Base-by-base conservation (phyloP, 2,113 vertebrate species). In the Tylochromis polylepis region DNA sequence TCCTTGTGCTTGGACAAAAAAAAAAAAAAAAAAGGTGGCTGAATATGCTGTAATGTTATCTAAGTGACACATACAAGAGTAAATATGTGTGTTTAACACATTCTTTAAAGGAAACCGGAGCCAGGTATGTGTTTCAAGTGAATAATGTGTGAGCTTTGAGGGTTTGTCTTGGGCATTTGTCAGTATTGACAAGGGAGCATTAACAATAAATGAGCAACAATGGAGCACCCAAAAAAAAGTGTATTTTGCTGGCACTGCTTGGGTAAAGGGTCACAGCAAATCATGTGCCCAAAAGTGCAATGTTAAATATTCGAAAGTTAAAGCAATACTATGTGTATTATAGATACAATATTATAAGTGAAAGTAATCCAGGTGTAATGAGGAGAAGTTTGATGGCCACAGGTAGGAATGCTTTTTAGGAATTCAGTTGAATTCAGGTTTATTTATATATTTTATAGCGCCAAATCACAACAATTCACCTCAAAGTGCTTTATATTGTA, bases 111-210 rank as follows among this genome's bases (percentile, higher is more conserved):
- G 49, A 67, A 53, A 72, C 84, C 3, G 11, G 55, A 88, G 3
- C 20, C 87, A 89, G 93, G 84, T 90, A 90, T 8, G 90, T 4
- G 15, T 46, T 87, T 49, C 5, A 29, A 29, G 24, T 7, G 22
- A 24, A 16, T 24, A 11, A 11, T n/a, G 11, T 55, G 15, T n/a
- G 11, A 41, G 3, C 36, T 41, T 36, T 41, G 0, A 4, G 8
- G 9, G 34, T 58, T 27, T 34, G 43, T 58, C 22, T 27, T 5
- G 36, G 36, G 20, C 12, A 6, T 72, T 67, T 29, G 67, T 58
- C 43, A 77, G 70, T 80, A 85, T 83, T 59, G 83, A 36, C 14
- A 14, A 67, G 62, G 62, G 34, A 67, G 62, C 20, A 15, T 67
- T 67, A 67, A 67, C n/a, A 67, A 22, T 46, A 72, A 46, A 43